A percentile compares a stretch with the other conserved stretches of the same genome.
Conservation (phyloP, 2,797 vertebrate genomes). For the Megaceryle alcyon region DNA sequence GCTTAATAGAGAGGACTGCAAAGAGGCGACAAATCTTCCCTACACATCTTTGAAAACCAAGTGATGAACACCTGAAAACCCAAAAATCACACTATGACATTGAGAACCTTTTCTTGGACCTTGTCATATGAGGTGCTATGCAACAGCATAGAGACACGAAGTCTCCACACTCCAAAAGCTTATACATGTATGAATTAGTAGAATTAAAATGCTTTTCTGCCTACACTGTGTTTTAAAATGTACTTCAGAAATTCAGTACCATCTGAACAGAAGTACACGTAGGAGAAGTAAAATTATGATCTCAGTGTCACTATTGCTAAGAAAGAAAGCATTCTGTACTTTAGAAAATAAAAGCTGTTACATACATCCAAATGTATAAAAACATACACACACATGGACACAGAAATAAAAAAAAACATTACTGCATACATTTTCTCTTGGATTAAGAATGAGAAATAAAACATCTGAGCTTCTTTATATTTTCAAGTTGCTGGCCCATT, state of each 20-base stretch:
- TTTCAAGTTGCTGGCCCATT: neutral
- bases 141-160: neutral
- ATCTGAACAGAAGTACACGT: rapidly evolving
- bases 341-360: neutral
- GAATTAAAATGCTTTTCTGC: neutral
- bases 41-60: neutral
- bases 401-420: neutral
- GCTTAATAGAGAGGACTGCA: neutral
- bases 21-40: neutral
- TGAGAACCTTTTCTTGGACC: neutral
- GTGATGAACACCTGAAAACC: neutral
- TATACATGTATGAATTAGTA: neutral
- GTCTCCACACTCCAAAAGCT: neutral
- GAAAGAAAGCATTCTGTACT: neutral
- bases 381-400: neutral
- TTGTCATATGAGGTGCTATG: neutral
- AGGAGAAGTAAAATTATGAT: neutral
- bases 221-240: neutral
- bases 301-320: neutral
- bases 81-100: neutral
- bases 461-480: neutral
- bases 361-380: neutral
- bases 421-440: neutral
- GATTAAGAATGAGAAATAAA: neutral
- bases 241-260: neutral